Evolutionary conservation across 2,888 invertebrate species (phyloP).

Genomic region (Drosophila siamana): DNA sequence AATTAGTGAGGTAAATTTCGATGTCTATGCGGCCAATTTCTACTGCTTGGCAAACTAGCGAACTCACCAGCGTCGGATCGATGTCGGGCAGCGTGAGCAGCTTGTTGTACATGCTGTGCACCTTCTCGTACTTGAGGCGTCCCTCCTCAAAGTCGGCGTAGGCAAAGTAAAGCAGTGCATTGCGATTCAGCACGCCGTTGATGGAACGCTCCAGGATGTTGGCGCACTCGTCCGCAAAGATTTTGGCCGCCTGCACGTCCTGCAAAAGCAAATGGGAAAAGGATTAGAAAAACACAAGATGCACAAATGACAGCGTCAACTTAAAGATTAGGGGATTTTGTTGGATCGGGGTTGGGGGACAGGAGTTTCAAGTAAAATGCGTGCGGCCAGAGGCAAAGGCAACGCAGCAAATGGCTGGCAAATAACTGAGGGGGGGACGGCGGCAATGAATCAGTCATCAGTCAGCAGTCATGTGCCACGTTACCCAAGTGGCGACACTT

Average conservation of each 20-base stretch:
- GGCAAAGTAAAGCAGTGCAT: slow-evolving; percentile 97
- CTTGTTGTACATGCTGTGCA: slow-evolving; percentile 96
- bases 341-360: too few species aligned
- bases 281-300: too few species aligned
- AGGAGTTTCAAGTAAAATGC: slow-evolving; percentile 73
- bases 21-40: too few species aligned
- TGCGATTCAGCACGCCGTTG: slow-evolving; percentile 93
- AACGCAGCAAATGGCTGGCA: slow-evolving; percentile 78
- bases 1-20: too few species aligned
- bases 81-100: slow-evolving; percentile 95
- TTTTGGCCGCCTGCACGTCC: slow-evolving; percentile 96
- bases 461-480: slow-evolving; percentile 54
- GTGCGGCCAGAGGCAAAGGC: slow-evolving; percentile 75
- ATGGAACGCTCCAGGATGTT: slow-evolving; percentile 98
- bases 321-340: neutral
- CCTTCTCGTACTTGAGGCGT: slow-evolving; percentile 97
- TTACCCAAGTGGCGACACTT: slow-evolving; percentile 76
- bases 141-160: slow-evolving; percentile 99
- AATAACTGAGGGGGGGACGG: neutral
- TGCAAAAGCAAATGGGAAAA: slow-evolving; percentile 78
- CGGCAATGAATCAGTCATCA: too few species aligned
- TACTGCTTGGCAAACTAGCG: too few species aligned
- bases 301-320: too few species aligned
- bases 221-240: slow-evolving; percentile 97
- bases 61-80: slow-evolving; percentile 95